Percentiles rank a stretch among this genome's conserved stretches.
phyloP scores from a whole-genome alignment of 1,140 invertebrate species.

The Musca vetustissima region DNA sequence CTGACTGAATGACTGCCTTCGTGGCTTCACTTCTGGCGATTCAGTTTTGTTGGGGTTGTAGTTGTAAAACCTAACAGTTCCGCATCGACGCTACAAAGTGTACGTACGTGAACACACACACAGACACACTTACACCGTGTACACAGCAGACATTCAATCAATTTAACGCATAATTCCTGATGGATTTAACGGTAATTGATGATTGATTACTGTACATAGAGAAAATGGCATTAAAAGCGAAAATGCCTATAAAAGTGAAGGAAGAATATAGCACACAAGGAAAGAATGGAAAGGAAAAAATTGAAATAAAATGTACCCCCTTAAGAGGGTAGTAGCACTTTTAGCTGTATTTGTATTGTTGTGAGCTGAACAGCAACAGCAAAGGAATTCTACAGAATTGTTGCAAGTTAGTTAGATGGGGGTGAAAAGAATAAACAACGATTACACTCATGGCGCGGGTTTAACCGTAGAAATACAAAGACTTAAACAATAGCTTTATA shows the following conservation, averaged over 20 bases:
- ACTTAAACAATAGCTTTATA: too few species aligned
- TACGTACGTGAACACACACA: too few species aligned
- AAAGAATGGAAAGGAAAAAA: neutral
- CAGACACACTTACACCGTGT: neutral
- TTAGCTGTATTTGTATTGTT: neutral
- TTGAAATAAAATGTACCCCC: neutral
- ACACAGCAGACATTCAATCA: conserved; percentile 44
- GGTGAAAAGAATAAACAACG: too few species aligned
- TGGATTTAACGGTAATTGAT: conserved; percentile 55
- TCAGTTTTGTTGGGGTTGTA: too few species aligned
- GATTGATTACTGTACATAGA: conserved; percentile 45
- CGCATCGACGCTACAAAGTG: too few species aligned
- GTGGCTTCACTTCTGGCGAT: too few species aligned
- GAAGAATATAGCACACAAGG: neutral
- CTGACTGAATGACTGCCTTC: too few species aligned
- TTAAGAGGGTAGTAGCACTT: neutral
- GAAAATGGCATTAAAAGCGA: conserved; percentile 12
- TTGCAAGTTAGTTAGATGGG: too few species aligned
- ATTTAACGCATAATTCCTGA: conserved; percentile 56
- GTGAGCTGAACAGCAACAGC: neutral
- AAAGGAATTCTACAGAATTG: too few species aligned
- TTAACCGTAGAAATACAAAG: too few species aligned
- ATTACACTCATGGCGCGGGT: too few species aligned
- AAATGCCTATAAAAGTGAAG: conserved; percentile 4
- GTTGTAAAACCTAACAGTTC: too few species aligned